phyloP scores from a whole-genome alignment of 1,140 invertebrate genomes.

The Anadara kagoshimensis region DNA sequence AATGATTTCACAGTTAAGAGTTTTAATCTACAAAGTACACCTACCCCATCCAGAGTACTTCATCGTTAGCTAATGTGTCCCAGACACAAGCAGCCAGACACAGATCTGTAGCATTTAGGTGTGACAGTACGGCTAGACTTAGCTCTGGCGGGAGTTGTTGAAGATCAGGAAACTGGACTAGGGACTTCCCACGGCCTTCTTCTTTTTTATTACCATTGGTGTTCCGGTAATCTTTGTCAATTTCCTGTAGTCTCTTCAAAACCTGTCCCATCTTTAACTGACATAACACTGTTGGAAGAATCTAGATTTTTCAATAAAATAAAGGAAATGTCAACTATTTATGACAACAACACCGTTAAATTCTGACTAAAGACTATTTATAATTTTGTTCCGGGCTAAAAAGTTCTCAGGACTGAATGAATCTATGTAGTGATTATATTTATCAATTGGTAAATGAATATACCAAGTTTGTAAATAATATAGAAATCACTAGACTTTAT shows the following conservation, averaged over 20 bases:
- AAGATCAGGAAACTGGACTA: slow-evolving; percentile 74
- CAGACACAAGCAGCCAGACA: slow-evolving; percentile 78
- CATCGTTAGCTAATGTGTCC: slow-evolving; percentile 76
- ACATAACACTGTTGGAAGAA: background rate
- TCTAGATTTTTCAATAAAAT: too few species aligned
- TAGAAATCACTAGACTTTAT: too few species aligned
- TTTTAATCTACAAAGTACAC: background rate
- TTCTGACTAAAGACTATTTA: too few species aligned
- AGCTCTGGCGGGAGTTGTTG: slow-evolving; percentile 75
- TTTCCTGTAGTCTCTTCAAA: slow-evolving; percentile 39
- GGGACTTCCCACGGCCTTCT: slow-evolving; percentile 9
- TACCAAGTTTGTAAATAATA: too few species aligned
- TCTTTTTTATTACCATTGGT: slow-evolving; percentile 5
- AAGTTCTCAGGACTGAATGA: too few species aligned
- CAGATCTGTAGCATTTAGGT: slow-evolving; percentile 77
- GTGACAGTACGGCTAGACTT: slow-evolving; percentile 74
- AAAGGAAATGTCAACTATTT: too few species aligned
- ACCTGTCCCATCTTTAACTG: slow-evolving; percentile 52
- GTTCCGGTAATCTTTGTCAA: slow-evolving; percentile 25
- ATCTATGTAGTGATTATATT: too few species aligned
- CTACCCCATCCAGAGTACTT: slow-evolving; percentile 76
- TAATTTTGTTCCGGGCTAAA: too few species aligned
- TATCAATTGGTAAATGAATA: too few species aligned
- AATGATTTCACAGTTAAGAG: too few species aligned
- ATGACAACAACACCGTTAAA: too few species aligned